Percentiles rank a stretch among this genome's conserved stretches.
These are phyloP conservation scores for Drosophila koepferae DNA, from an alignment of 2,888 invertebrate genomes.

Conservation along the genomic window DNA sequence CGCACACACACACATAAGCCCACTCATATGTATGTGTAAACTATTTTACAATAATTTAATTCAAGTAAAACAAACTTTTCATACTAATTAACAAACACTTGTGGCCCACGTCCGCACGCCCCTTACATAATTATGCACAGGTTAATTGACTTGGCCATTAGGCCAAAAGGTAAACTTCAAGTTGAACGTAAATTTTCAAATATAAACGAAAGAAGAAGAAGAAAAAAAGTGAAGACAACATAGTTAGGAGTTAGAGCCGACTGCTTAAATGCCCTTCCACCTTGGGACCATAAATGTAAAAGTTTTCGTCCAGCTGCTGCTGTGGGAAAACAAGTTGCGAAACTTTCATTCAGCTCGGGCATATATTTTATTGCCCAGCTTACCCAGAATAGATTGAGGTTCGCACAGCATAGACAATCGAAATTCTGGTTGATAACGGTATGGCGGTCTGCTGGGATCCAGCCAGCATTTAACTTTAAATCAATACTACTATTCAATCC, in stretches of 20 bases:
- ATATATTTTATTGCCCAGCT: slow-evolving; percentile 42
- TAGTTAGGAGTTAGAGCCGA: neutral
- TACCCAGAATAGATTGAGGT: slow-evolving; percentile 13
- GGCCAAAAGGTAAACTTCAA: slow-evolving; percentile 20
- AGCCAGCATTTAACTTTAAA: neutral
- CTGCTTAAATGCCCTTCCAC: slow-evolving; percentile 3
- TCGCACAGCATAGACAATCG: neutral
- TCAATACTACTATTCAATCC: neutral
- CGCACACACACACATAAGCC: too few species aligned
- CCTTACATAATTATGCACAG: slow-evolving; percentile 24
- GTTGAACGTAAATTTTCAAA: neutral
- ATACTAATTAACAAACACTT: slow-evolving; percentile 41
- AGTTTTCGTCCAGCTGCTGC: slow-evolving; percentile 33
- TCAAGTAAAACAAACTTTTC: slow-evolving; percentile 17
- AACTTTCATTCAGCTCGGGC: slow-evolving; percentile 24
- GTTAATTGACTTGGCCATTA: slow-evolving; percentile 43
- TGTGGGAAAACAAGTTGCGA: slow-evolving; percentile 31
- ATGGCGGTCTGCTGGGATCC: slow-evolving; percentile 12
- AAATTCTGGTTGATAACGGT: slow-evolving; percentile 19
- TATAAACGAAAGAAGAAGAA: neutral
- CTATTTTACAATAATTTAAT: slow-evolving; percentile 24
- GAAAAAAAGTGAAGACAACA: neutral
- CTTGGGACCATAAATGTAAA: slow-evolving; percentile 4
- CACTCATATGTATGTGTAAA: neutral
- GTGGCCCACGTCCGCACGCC: neutral